A percentile compares a stretch with the other conserved stretches of the same genome.
Evolutionary conservation across 1,140 invertebrate genomes (phyloP).

Genomic region (Sycobia sp.): DNA sequence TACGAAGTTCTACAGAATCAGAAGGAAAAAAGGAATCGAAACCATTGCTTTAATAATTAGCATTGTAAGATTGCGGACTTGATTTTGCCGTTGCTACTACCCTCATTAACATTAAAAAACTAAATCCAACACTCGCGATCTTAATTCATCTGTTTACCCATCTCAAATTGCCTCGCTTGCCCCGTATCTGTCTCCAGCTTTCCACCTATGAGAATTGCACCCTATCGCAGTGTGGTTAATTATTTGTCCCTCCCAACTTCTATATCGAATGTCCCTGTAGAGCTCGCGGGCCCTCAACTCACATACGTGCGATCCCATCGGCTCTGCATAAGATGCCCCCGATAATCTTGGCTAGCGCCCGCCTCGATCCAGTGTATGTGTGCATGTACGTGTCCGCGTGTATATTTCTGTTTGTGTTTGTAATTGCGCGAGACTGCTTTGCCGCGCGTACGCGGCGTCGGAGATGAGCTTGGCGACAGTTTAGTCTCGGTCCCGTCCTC

Average conservation of each 20-base stretch:
- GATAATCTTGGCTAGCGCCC: too few relatives aligned
- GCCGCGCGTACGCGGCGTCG: too few relatives aligned
- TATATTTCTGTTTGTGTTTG: too few relatives aligned
- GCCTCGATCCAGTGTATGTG: not conserved
- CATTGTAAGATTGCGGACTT: conserved; percentile 27
- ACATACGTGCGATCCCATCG: too few relatives aligned
- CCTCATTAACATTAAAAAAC: conserved; percentile 27
- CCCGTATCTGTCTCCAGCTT: not conserved
- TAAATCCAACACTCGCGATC: conserved; percentile 19
- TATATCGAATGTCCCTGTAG: conserved; percentile 36
- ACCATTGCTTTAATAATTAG: conserved; percentile 17
- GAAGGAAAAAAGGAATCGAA: conserved; percentile 30
- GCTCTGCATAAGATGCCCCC: too few relatives aligned
- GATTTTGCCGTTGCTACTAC: conserved; percentile 9
- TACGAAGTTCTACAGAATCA: conserved; percentile 28
- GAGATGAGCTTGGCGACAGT: too few relatives aligned
- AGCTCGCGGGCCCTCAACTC: conserved; percentile 37
- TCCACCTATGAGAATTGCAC: conserved; percentile 4
- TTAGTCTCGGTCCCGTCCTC: too few relatives aligned
- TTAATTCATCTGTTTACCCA: too few relatives aligned
- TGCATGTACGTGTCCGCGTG: conserved; percentile 10
- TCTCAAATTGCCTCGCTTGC: too few relatives aligned
- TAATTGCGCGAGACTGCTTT: too few relatives aligned
- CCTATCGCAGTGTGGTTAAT: conserved; percentile 8
- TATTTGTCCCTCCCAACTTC: not conserved